These are phyloP conservation scores for Galago senegalensis DNA, from an alignment of 2,797 vertebrate species.

Conservation along the genomic window DNA sequence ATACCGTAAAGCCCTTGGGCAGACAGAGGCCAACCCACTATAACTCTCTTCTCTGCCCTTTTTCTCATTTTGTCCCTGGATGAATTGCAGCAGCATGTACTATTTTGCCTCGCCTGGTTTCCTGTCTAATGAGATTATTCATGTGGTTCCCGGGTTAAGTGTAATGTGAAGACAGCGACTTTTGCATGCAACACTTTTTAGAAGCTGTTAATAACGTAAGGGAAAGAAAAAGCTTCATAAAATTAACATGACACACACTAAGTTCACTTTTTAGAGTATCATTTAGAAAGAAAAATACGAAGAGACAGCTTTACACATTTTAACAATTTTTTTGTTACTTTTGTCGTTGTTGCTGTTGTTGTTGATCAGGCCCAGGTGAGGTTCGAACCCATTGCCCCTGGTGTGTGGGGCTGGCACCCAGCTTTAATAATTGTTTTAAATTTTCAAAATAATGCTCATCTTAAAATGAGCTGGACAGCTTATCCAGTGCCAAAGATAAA, in stretches of 20 bases:
- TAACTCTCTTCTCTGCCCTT: neutral
- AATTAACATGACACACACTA: neutral
- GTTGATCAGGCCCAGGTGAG: too few species aligned
- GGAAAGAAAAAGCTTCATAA: neutral
- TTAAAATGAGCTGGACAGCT: neutral
- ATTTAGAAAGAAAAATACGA: neutral
- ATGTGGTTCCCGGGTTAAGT: neutral
- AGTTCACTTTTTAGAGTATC: neutral
- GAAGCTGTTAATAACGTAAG: neutral
- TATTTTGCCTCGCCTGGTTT: neutral
- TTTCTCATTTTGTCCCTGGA: neutral
- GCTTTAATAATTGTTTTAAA: neutral
- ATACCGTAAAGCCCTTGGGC: neutral
- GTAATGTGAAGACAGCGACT: neutral
- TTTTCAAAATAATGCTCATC: neutral
- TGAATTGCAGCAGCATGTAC: neutral
- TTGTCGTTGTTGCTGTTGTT: too few species aligned
- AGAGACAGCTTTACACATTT: neutral
- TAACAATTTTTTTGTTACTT: neutral
- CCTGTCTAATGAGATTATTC: neutral
- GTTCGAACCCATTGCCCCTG: too few species aligned
- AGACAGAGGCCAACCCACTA: neutral
- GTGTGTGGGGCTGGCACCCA: too few species aligned
- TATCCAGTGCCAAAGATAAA: neutral
- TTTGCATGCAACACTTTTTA: neutral